Base-by-base conservation (phyloP, 2,113 vertebrate genomes). In the Antechinus stuartii region DNA sequence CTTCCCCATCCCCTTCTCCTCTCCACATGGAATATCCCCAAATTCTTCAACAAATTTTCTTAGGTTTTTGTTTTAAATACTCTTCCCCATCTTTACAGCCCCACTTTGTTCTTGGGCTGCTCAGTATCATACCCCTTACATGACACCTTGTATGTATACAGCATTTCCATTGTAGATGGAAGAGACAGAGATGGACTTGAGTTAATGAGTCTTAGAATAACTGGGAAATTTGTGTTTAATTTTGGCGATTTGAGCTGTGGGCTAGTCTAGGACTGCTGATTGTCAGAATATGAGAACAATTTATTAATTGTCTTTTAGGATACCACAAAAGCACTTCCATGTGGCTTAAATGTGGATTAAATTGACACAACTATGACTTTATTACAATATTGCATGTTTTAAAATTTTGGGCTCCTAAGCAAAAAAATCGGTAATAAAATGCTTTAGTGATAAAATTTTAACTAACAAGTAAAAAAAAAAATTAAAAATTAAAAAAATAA, bases 321-420 rank as follows among this genome's bases (percentile, higher is more conserved):
- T 95, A n/a, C 96, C 91, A 14, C 50, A 93, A 47, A 91, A 94
- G 91, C 57, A 35, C 49, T 47, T 96, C 25, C 90, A 0, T 84
- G 25, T 90, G 53, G 11, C 3, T 68, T 68, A 35, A 68, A 35
- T 68, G 27, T 68, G 61, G 61, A n/a, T n/a, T 76, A 76, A 76
- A 76, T 19, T 35, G 30, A 76, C 30, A 76, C 35, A 76, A 14
- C 14, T 76, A n/a, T 76, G 35, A 76, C 30, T 76, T 76, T 76
- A 76, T 76, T n/a, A 76, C 16, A 76, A 76, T 76, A 76, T 19
- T 68, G 30, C 14, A n/a, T n/a, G 61, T n/a, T 76, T 76, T 76
- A 76, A n/a, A 76, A n/a, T 76, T 19, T 76, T 19, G n/a, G 30
- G 35, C 14, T 76, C 35, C 35, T 76, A n/a, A 76, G 35, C 11